These are phyloP conservation scores for Apodemus sylvaticus DNA, from an alignment of 2,113 vertebrate species.

Conservation along the genomic window DNA sequence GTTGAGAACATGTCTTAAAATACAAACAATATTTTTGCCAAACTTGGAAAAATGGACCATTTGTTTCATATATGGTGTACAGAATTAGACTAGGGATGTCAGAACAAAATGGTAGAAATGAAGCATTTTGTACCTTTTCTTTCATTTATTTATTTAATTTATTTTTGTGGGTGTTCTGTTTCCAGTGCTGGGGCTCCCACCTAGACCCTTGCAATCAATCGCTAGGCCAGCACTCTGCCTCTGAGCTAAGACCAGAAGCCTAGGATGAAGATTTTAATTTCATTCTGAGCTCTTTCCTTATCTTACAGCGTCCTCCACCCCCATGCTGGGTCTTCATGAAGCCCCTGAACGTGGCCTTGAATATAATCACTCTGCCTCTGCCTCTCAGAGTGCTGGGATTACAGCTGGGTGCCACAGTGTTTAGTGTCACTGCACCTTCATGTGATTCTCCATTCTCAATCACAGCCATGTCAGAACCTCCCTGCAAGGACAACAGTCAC, in stretches of 20 bases:
- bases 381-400: not conserved
- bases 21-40: slow-evolving; percentile 16
- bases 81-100: not conserved
- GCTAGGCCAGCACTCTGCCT: not conserved
- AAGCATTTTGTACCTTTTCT: not conserved
- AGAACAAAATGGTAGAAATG: not conserved
- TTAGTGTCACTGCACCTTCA: not conserved
- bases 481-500: not conserved
- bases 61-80: not conserved
- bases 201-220: not conserved
- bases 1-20: not conserved
- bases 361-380: not conserved
- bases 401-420: not conserved
- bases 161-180: not conserved
- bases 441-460: not conserved
- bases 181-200: not conserved
- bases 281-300: slow-evolving; percentile 15
- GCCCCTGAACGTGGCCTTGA: not conserved
- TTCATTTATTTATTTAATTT: not conserved
- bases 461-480: not conserved
- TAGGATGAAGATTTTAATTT: not conserved
- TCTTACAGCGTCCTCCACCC: not conserved
- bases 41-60: not conserved
- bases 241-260: not conserved
- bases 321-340: not conserved